These are phyloP conservation scores for Danio albolineatus DNA, from an alignment of 2,797 vertebrate species.

Conservation along the genomic window DNA sequence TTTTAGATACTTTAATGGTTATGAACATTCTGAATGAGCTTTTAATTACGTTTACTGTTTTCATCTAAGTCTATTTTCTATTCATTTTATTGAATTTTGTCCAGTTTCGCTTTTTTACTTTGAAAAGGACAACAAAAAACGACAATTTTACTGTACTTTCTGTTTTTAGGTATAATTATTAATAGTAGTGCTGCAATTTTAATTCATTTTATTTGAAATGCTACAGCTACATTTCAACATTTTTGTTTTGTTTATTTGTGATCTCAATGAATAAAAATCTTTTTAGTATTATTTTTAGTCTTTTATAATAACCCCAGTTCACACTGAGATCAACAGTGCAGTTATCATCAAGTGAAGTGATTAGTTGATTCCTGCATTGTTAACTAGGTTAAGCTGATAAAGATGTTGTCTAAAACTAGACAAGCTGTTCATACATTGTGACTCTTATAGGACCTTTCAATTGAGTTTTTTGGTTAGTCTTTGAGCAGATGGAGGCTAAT, in stretches of 20 bases:
- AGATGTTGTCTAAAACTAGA: conserved; percentile 70
- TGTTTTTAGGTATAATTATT: too few relatives aligned
- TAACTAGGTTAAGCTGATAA: conserved; percentile 72
- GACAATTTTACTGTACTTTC: too few relatives aligned
- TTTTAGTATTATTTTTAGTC: not conserved
- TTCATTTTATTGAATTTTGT: not conserved
- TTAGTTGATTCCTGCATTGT: conserved; percentile 67
- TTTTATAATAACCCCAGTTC: not conserved
- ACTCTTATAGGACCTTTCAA: conserved; percentile 55
- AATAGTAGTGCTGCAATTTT: not conserved
- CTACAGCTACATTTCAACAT: conserved; percentile 40
- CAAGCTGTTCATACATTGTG: conserved; percentile 62
- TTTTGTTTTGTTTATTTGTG: not conserved
- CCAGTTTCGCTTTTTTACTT: too few relatives aligned
- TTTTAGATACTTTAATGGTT: not conserved
- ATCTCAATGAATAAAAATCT: too few relatives aligned
- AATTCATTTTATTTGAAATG: conserved; percentile 24
- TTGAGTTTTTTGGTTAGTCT: conserved; percentile 55
- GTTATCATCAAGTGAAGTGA: conserved; percentile 71
- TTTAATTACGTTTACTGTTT: not conserved
- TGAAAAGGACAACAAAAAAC: too few relatives aligned
- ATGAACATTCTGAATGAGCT: not conserved
- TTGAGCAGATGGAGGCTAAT: conserved; percentile 71
- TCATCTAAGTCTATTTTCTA: not conserved
- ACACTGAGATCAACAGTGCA: conserved; percentile 43